Percentiles rank a stretch among this genome's conserved stretches.
phyloP scores from a whole-genome alignment of 2,113 vertebrate genomes.

The Arenaria interpres region DNA sequence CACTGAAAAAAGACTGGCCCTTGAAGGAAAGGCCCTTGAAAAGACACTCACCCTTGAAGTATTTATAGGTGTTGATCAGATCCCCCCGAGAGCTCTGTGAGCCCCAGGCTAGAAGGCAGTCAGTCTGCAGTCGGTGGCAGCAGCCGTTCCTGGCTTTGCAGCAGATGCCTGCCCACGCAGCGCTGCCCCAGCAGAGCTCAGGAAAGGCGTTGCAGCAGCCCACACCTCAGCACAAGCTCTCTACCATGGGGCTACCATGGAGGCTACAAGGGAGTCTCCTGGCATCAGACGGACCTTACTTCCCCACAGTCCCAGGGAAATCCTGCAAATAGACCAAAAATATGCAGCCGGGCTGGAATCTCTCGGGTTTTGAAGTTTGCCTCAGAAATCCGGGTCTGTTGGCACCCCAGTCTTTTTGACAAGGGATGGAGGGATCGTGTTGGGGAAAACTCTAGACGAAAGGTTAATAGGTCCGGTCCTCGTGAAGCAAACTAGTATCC shows the following conservation, averaged over 20 bases:
- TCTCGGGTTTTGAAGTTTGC: background rate
- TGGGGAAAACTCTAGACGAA: background rate
- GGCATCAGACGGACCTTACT: background rate
- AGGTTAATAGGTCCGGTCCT: background rate
- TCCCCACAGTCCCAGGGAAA: background rate
- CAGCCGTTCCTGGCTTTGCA: background rate
- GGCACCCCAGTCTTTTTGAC: background rate
- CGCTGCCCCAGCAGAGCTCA: background rate
- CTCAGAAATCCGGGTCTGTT: background rate
- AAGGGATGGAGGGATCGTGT: background rate
- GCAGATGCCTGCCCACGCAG: rapidly evolving
- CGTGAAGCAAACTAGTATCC: background rate
- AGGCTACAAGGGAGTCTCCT: rapidly evolving
- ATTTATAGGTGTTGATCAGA: background rate
- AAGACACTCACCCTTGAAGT: background rate
- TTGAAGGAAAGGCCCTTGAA: no score
- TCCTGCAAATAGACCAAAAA: background rate
- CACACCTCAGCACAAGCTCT: background rate
- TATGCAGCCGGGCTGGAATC: background rate
- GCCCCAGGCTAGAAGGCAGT: background rate
- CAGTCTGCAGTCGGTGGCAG: background rate
- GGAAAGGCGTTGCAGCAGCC: background rate
- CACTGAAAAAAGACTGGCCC: background rate
- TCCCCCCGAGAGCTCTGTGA: background rate
- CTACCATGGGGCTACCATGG: background rate